Evolutionary conservation across 2,113 vertebrate genomes (phyloP), one percentile per base, ranked within the genome.

Genomic region (Tiliqua scincoides): DNA sequence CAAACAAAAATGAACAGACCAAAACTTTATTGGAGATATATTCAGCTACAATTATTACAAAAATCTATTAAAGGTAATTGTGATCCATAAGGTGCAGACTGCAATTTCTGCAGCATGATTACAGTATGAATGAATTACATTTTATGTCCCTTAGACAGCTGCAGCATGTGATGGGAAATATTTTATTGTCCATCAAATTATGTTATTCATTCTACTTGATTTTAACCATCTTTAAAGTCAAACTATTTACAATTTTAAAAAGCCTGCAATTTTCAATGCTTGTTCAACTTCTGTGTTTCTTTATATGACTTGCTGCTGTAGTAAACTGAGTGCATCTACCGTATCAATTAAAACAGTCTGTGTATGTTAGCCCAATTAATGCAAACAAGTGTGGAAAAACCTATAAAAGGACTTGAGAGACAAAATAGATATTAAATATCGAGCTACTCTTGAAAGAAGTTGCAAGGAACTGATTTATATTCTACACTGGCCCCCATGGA

Each of bases 21-120:
- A 97, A 97, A 97, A 98, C 96, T 99, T 99, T 99, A 99, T 99
- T 99, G 97, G 96, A 97, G 97, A 98, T 98, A 98, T 97, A 98
- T 95, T 97, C 93, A 95, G 97, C 98, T 99, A 99, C 98, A 98
- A 97, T 98, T 97, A 97, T 97, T 97, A 97, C 93, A 95, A 97
- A 96, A 93, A 94, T 95, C 90, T 92, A 96, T 95, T 95, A 95
- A 97, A 97, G 96, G 96, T 97, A 96, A 97, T 95, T 95, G 97
- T 98, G 98, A 98, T 97, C 97, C 97, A 95, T 98, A 97, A 98
- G 98, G 98, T 98, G 98, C 98, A 96, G 97, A 96, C 96, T 95
- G 96, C 97, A 96, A 96, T 94, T 96, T 96, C 97, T 96, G 97
- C 97, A 97, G 98, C 96, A 94, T 91, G 93, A 96, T 96, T 97